phyloP scores from a whole-genome alignment of 2,113 vertebrate species.

The Leptocoma aspasia region DNA sequence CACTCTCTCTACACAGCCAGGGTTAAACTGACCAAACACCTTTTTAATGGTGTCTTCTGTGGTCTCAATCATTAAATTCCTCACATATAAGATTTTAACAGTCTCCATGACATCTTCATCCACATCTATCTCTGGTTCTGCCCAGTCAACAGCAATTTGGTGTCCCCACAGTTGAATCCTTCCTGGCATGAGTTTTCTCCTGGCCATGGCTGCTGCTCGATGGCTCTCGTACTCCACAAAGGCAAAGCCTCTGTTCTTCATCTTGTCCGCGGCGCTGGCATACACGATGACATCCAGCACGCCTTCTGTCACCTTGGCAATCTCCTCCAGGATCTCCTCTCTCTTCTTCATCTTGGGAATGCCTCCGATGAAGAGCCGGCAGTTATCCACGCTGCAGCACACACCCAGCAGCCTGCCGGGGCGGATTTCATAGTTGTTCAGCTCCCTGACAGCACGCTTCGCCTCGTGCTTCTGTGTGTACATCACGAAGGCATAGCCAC shows the following conservation, averaged over 20 bases:
- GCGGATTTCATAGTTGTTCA: constrained; percentile 96
- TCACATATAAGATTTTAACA: constrained; percentile 97
- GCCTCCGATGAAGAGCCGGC: constrained; percentile 97
- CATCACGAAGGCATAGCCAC: constrained; percentile 95
- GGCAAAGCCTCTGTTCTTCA: constrained; percentile 98
- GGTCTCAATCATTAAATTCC: constrained; percentile 99
- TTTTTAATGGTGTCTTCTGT: constrained; percentile 92
- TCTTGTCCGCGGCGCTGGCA: constrained; percentile 96
- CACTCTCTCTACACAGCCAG: constrained; percentile 92
- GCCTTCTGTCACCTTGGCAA: constrained; percentile 95
- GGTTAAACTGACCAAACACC: constrained; percentile 93
- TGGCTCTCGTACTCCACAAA: constrained; percentile 98
- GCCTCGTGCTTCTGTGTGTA: constrained; percentile 95
- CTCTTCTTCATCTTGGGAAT: constrained; percentile 99
- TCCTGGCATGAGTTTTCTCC: constrained; percentile 96
- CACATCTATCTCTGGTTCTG: constrained; percentile 96
- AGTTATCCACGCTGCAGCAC: constrained; percentile 97
- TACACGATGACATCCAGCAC: constrained; percentile 98
- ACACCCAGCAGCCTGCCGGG: constrained; percentile 93
- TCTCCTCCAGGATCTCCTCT: constrained; percentile 98
- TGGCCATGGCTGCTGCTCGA: constrained; percentile 94
- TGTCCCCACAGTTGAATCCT: constrained; percentile 98
- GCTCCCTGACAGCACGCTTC: constrained; percentile 92
- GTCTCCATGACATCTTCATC: constrained; percentile 99
- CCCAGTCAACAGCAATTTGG: constrained; percentile 98